Percentiles rank a stretch among this genome's conserved stretches.
Conservation (phyloP, 2,113 vertebrate genomes). For the Mesitornis unicolor region DNA sequence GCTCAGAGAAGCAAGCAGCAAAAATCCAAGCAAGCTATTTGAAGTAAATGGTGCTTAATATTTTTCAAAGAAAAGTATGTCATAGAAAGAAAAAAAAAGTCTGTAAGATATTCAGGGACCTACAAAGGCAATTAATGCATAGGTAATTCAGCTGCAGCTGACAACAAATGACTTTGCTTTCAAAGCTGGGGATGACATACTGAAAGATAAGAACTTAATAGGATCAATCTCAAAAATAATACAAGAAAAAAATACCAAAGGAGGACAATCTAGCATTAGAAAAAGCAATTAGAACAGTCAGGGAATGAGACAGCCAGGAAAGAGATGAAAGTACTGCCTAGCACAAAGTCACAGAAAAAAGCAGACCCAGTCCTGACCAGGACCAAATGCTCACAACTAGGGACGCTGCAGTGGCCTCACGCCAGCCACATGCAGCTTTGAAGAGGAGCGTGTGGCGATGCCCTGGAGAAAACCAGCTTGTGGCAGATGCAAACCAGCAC, state of each 20-base stretch:
- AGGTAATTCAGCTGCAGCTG: constrained; percentile 22
- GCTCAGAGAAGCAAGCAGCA: not conserved
- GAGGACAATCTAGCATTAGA: not conserved
- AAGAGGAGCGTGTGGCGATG: not conserved
- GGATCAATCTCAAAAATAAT: constrained; percentile 39
- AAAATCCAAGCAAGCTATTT: not conserved
- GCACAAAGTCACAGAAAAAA: not conserved
- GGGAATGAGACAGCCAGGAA: not conserved
- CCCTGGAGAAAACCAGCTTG: not conserved
- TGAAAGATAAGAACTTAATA: constrained; percentile 37
- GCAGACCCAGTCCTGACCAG: not conserved
- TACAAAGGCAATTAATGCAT: constrained; percentile 33
- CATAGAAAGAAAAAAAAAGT: not conserved
- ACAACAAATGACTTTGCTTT: constrained; percentile 2
- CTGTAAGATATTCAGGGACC: not conserved
- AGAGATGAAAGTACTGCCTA: not conserved
- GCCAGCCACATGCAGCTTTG: not conserved
- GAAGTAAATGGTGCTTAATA: not conserved
- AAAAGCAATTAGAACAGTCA: not conserved
- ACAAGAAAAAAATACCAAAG: not conserved
- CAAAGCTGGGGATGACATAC: not conserved
- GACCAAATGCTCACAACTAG: fast-evolving
- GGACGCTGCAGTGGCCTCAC: not conserved
- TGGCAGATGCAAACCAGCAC: not conserved
- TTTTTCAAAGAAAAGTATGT: not conserved